phyloP scores from a whole-genome alignment of 2,797 vertebrate species.

The Eremophila alpestris region DNA sequence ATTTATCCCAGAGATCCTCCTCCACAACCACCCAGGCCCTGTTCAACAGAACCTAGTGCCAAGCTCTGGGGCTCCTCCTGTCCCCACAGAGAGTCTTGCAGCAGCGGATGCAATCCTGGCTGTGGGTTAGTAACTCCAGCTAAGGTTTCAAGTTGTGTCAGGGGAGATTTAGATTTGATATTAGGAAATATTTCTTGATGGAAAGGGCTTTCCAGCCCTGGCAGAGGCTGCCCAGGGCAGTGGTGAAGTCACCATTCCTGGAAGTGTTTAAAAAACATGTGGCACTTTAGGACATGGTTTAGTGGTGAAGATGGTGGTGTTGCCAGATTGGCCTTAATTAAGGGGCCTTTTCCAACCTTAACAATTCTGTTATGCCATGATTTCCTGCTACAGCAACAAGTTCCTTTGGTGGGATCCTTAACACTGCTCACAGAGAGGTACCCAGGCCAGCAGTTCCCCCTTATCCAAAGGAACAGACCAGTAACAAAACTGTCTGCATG shows the following conservation, averaged over 20 bases:
- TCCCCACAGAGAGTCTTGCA: neutral
- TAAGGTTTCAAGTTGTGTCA: neutral
- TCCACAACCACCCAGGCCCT: neutral
- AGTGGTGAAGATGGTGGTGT: neutral
- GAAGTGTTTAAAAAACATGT: neutral
- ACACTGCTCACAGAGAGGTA: neutral
- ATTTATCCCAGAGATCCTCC: neutral
- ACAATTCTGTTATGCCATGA: neutral
- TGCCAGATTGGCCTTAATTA: neutral
- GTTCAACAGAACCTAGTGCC: fast-evolving
- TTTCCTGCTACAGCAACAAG: neutral
- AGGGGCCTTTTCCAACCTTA: neutral
- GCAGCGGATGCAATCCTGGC: neutral
- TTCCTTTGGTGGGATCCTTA: neutral
- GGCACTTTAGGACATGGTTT: neutral
- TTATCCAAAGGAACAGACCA: neutral
- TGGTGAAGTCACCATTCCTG: neutral
- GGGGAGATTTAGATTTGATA: neutral
- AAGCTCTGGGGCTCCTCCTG: neutral
- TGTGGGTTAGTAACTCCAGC: neutral
- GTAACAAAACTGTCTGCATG: neutral
- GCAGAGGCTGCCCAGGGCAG: neutral
- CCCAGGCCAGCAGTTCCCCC: neutral
- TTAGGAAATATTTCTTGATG: neutral
- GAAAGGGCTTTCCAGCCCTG: neutral